These are phyloP conservation scores for Eledona agricola DNA, from an alignment of 2,888 invertebrate genomes.

Conservation along the genomic window DNA sequence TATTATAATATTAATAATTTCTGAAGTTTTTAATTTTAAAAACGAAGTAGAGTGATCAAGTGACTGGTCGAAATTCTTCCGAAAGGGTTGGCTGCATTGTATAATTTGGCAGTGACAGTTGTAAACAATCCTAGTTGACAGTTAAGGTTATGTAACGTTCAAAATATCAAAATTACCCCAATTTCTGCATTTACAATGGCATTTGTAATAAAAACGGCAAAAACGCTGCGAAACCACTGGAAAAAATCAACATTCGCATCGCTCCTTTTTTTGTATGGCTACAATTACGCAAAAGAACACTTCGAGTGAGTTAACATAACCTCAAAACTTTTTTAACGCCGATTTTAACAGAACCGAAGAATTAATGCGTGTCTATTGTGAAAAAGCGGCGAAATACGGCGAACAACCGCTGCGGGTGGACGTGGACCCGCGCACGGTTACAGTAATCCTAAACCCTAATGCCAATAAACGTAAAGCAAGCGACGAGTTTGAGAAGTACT, in stretches of 20 bases:
- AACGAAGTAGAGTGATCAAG: too few species aligned
- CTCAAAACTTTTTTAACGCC: conserved; percentile 20
- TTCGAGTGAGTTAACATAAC: conserved; percentile 69
- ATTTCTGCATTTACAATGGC: conserved; percentile 58
- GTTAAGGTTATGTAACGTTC: conserved; percentile 18
- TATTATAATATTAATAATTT: not conserved
- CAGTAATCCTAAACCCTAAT: conserved; percentile 90
- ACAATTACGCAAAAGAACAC: conserved; percentile 73
- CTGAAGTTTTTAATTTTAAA: too few species aligned
- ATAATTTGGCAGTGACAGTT: too few species aligned
- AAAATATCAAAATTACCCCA: not conserved
- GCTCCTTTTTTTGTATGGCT: conserved; percentile 74
- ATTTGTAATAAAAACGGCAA: conserved; percentile 70
- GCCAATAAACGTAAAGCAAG: conserved; percentile 80
- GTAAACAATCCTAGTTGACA: too few species aligned
- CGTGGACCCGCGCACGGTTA: conserved; percentile 75
- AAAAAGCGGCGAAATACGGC: conserved; percentile 78
- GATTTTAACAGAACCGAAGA: conserved; percentile 71
- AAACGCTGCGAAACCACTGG: conserved; percentile 83
- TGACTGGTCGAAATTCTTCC: too few species aligned
- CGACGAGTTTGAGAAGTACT: conserved; percentile 85
- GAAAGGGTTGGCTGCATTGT: too few species aligned
- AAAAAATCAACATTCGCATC: conserved; percentile 84
- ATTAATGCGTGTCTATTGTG: conserved; percentile 82
- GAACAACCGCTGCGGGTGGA: conserved; percentile 68